phyloP scores from a whole-genome alignment of 2,797 vertebrate species.

The Antrozous pallidus region DNA sequence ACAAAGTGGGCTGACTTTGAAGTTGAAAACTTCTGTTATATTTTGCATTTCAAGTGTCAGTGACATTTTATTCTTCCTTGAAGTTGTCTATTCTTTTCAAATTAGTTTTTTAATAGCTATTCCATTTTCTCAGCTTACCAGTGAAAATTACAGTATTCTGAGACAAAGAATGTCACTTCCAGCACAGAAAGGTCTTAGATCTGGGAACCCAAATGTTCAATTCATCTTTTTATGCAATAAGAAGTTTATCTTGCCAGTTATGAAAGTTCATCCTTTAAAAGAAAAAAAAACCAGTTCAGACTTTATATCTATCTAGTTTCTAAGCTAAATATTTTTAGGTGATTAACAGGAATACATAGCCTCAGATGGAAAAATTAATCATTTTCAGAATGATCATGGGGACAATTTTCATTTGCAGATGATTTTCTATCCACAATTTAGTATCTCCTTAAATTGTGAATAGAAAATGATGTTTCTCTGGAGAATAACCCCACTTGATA shows the following conservation, averaged over 20 bases:
- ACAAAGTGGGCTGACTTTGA: background rate
- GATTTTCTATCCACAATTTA: background rate
- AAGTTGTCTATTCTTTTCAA: conserved; percentile 20
- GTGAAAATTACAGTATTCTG: conserved; percentile 53
- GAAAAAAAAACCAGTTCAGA: background rate
- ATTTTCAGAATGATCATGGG: background rate
- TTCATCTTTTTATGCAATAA: conserved; percentile 3
- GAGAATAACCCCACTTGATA: background rate
- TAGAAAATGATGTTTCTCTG: background rate
- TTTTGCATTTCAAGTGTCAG: background rate
- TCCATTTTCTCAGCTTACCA: conserved; percentile 60
- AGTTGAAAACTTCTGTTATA: background rate
- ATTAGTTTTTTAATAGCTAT: conserved; percentile 56
- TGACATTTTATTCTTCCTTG: conserved; percentile 49
- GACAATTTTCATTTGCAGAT: background rate
- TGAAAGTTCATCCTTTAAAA: conserved; percentile 18
- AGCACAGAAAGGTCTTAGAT: background rate
- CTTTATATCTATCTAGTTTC: background rate
- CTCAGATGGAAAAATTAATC: background rate
- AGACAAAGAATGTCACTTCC: background rate
- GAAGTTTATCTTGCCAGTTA: background rate
- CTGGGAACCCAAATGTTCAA: conserved; percentile 33
- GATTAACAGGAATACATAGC: background rate
- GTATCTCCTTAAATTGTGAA: background rate
- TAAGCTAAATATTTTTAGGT: background rate